A percentile compares a stretch with the other conserved stretches of the same genome.
Evolutionary conservation across 2,888 invertebrate genomes (phyloP).

Genomic region (Synergus japonicus): DNA sequence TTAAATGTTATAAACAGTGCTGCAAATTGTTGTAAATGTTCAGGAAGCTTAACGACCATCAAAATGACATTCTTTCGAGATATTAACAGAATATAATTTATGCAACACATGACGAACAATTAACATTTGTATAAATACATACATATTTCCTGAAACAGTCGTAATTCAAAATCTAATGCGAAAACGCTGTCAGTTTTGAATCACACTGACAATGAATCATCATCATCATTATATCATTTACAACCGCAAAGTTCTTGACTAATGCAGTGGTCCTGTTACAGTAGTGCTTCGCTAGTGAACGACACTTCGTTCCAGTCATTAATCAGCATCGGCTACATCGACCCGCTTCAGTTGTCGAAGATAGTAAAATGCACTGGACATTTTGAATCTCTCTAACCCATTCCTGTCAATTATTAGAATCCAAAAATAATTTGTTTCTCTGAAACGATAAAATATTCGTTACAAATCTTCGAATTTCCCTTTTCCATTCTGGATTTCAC

Average conservation of each 20-base stretch:
- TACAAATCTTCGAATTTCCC: too few species aligned
- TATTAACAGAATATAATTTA: slow-evolving; percentile 4
- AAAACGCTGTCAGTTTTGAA: slow-evolving; percentile 37
- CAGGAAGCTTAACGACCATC: not conserved
- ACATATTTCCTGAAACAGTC: slow-evolving; percentile 26
- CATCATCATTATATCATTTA: slow-evolving; percentile 41
- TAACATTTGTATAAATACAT: slow-evolving; percentile 37
- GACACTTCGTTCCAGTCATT: slow-evolving; percentile 40
- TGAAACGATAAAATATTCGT: too few species aligned
- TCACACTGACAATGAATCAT: slow-evolving; percentile 39
- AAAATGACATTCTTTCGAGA: not conserved
- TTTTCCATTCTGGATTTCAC: too few species aligned
- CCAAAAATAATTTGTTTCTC: not conserved
- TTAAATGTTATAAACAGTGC: not conserved
- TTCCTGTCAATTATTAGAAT: not conserved
- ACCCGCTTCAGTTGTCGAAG: slow-evolving; percentile 34
- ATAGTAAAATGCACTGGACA: slow-evolving; percentile 35
- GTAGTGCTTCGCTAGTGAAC: slow-evolving; percentile 29
- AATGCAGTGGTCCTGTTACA: slow-evolving; percentile 38
- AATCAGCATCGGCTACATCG: slow-evolving; percentile 36
- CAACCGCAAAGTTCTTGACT: slow-evolving; percentile 39
- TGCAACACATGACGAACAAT: slow-evolving; percentile 20
- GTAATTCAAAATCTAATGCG: slow-evolving; percentile 41
- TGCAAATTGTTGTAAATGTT: not conserved
- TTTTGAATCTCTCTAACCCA: slow-evolving; percentile 15